Percentiles rank a stretch among this genome's conserved stretches.
These are phyloP conservation scores for Coregonus suidteri DNA, from an alignment of 2,797 vertebrate genomes.

Conservation along the genomic window DNA sequence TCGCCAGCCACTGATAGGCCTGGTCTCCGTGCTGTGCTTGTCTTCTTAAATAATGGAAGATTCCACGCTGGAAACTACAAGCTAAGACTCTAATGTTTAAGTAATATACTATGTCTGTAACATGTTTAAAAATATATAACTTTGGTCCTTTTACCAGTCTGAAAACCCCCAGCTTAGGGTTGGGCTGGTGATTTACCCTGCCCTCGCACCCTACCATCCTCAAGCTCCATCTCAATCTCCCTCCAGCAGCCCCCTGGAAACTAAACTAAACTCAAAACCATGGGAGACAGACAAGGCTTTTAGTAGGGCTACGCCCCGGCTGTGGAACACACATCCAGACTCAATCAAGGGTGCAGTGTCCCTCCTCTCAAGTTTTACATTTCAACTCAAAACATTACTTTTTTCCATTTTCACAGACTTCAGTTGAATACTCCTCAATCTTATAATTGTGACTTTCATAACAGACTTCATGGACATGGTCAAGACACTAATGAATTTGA, in stretches of 20 bases:
- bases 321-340: background rate
- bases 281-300: background rate
- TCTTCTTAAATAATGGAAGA: slow-evolving; percentile 69
- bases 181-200: background rate
- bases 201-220: background rate
- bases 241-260: background rate
- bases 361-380: background rate
- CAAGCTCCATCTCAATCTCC: background rate
- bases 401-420: background rate
- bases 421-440: no score
- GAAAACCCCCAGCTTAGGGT: slow-evolving; percentile 8
- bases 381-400: background rate
- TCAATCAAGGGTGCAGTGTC: background rate
- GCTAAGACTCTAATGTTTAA: slow-evolving; percentile 67
- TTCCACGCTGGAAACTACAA: slow-evolving; percentile 60
- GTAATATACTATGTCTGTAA: slow-evolving; percentile 64
- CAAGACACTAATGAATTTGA: no score
- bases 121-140: slow-evolving; percentile 60
- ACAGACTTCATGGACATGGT: no score
- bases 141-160: slow-evolving; percentile 23
- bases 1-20: slow-evolving; percentile 41
- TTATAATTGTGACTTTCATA: no score
- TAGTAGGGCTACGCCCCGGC: background rate
- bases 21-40: slow-evolving; percentile 55
- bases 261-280: background rate